Evolutionary conservation across 2,113 vertebrate genomes (phyloP), one percentile per base, ranked within the genome.

Genomic region (Mugil cephalus): DNA sequence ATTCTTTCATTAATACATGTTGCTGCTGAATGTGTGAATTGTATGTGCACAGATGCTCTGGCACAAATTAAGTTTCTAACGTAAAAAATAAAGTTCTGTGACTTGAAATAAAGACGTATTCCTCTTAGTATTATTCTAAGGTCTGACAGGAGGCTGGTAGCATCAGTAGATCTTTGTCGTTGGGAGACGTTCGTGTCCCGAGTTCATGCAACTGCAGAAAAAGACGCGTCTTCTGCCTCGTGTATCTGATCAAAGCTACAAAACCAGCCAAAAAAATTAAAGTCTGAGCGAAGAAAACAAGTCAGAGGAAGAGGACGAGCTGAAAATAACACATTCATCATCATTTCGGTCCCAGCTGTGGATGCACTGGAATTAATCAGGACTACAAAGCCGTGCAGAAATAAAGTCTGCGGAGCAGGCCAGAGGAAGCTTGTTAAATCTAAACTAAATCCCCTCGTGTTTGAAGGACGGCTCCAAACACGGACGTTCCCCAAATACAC

Each of bases 311-410:
- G 58, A 69, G 38, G 52, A 43, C 35, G 0, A 18, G 35, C 46
- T 48, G 59, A 70, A 66, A 70, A 75, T 21, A 76, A 60, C 65
- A 61, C 63, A 67, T 61, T 67, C 34, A 65, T 75, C 59, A 61
- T 55, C 36, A 30, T 66, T 39, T 43, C 40, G 34, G 62, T 18
- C 3, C 61, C 73, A 77, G 62, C 67, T 77, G 79, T 62, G 50
- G 63, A 67, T 9, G 35, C 19, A 42, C 79, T 82, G 79, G 73
- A 62, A 52, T 52, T 52, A 77, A 77, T 73, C 55, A 77, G 30
- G 30, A 71, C 50, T 63, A 63, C 68, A 82, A 72, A 82, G 62
- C 10, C 7, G n/a, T 11, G 43, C 30, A 60, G 60, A 52, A 71
- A 65, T 72, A 52, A 40, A 17, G 67, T 39, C 36, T 63, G 38